These are phyloP conservation scores for Promerops cafer DNA, from an alignment of 2,113 vertebrate species.

Conservation along the genomic window DNA sequence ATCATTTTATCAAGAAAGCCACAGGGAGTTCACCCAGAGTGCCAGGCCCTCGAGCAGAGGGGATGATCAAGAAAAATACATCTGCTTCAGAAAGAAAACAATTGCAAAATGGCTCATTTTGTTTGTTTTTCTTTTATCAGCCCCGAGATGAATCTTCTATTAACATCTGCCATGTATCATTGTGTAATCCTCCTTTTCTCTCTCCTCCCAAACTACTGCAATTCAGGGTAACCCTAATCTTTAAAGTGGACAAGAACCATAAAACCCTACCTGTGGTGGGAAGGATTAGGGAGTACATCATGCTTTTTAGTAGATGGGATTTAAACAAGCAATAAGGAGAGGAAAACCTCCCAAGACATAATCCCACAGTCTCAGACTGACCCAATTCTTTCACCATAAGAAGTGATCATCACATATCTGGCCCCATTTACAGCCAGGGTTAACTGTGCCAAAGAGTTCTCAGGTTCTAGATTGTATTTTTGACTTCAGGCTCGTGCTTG, in stretches of 20 bases:
- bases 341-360: slow-evolving; percentile 76
- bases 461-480: neutral
- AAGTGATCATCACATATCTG: slow-evolving; percentile 29
- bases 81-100: slow-evolving; percentile 18
- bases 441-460: slow-evolving; percentile 1
- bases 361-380: slow-evolving; percentile 72
- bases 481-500: neutral
- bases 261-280: slow-evolving; percentile 74
- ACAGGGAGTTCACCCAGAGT: neutral
- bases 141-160: slow-evolving; percentile 41
- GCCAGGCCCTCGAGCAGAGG: neutral
- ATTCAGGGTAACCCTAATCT: slow-evolving; percentile 75
- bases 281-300: slow-evolving; percentile 70
- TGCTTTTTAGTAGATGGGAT: slow-evolving; percentile 70
- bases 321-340: slow-evolving; percentile 71
- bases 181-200: slow-evolving; percentile 68
- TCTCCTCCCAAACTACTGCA: slow-evolving; percentile 45
- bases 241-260: slow-evolving; percentile 76
- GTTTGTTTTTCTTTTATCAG: slow-evolving; percentile 52
- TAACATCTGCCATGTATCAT: slow-evolving; percentile 66
- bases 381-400: slow-evolving; percentile 71
- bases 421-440: neutral
- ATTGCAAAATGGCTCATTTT: slow-evolving; percentile 36
- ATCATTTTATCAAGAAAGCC: neutral
- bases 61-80: neutral